These are phyloP conservation scores for Fragum whitleyi DNA, from an alignment of 2,888 invertebrate genomes.

Conservation along the genomic window DNA sequence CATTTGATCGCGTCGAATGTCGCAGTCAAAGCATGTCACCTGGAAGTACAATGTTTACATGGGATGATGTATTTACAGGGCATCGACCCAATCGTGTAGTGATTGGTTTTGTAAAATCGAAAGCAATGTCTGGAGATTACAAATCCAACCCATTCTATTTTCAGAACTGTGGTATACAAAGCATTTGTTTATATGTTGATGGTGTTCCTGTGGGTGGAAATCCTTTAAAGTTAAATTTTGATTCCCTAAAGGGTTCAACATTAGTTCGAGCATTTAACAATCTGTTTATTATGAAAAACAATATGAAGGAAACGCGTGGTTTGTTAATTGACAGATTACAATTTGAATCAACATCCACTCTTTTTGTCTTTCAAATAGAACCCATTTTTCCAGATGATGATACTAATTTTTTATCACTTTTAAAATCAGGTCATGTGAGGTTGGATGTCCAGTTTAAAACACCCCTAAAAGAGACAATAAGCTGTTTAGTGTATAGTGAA, in stretches of 20 bases:
- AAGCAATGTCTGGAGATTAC: slow-evolving; percentile 46
- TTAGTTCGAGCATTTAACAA: slow-evolving; percentile 45
- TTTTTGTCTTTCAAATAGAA: slow-evolving; percentile 53
- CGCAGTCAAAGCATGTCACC: slow-evolving; percentile 42
- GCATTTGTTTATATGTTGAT: slow-evolving; percentile 49
- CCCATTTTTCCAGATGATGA: slow-evolving; percentile 43
- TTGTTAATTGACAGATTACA: slow-evolving; percentile 40
- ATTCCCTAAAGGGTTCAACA: slow-evolving; percentile 22
- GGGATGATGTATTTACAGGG: slow-evolving; percentile 56
- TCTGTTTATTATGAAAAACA: slow-evolving; percentile 42
- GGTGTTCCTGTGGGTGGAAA: slow-evolving; percentile 48
- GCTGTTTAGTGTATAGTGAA: slow-evolving; percentile 58
- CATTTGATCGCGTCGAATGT: slow-evolving; percentile 45
- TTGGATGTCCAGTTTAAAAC: slow-evolving; percentile 50
- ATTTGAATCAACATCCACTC: slow-evolving; percentile 39
- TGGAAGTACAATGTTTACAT: slow-evolving; percentile 53
- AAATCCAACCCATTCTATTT: slow-evolving; percentile 54
- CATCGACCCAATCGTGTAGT: slow-evolving; percentile 43
- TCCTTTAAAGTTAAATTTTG: slow-evolving; percentile 53
- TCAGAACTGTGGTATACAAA: slow-evolving; percentile 43
- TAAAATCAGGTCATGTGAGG: slow-evolving; percentile 55
- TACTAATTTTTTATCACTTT: slow-evolving; percentile 38
- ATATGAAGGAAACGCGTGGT: slow-evolving; percentile 43
- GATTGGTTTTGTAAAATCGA: slow-evolving; percentile 50
- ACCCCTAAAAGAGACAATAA: slow-evolving; percentile 38